Conservation (phyloP, 2,797 vertebrate species). For the Scomberomorus guttatus region DNA sequence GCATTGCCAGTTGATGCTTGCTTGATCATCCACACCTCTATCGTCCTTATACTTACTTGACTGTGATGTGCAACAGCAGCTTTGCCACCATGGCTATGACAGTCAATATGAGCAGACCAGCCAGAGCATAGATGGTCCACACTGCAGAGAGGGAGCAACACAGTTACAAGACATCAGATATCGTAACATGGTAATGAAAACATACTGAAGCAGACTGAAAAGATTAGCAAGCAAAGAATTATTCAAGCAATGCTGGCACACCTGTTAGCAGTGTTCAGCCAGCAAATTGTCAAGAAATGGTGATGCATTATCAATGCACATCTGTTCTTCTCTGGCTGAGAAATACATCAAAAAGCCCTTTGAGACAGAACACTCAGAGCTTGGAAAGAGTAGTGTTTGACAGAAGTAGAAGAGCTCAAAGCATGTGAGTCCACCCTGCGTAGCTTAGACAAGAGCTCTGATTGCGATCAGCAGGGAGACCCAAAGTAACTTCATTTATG, state of each 20-base stretch:
- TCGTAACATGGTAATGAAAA: slow-evolving; percentile 18
- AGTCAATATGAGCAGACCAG: slow-evolving; percentile 92
- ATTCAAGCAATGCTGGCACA: slow-evolving; percentile 45
- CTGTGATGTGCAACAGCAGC: slow-evolving; percentile 92
- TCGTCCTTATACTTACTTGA: slow-evolving; percentile 89
- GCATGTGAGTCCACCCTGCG: slow-evolving; percentile 24
- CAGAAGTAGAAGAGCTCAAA: slow-evolving; percentile 32
- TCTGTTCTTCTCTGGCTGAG: slow-evolving; percentile 59
- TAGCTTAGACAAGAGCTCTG: slow-evolving; percentile 44
- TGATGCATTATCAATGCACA: slow-evolving; percentile 59
- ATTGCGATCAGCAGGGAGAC: slow-evolving; percentile 57
- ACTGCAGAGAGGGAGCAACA: slow-evolving; percentile 81
- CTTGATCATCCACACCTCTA: background rate
- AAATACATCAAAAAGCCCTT: slow-evolving; percentile 38
- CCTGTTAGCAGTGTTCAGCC: slow-evolving; percentile 60
- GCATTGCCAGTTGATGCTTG: slow-evolving; percentile 14
- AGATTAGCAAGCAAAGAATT: slow-evolving; percentile 43
- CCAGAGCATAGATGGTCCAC: slow-evolving; percentile 96
- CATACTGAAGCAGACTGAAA: slow-evolving; percentile 50
- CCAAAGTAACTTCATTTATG: slow-evolving; percentile 40
- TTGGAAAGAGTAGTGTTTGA: slow-evolving; percentile 43
- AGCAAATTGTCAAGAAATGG: slow-evolving; percentile 55
- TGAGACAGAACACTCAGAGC: slow-evolving; percentile 39
- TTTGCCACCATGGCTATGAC: slow-evolving; percentile 94
- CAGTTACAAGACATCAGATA: slow-evolving; percentile 48